A percentile compares a stretch with the other conserved stretches of the same genome.
These are phyloP conservation scores for Chrysotoxum bicinctum DNA, from an alignment of 2,888 invertebrate genomes.

Conservation along the genomic window DNA sequence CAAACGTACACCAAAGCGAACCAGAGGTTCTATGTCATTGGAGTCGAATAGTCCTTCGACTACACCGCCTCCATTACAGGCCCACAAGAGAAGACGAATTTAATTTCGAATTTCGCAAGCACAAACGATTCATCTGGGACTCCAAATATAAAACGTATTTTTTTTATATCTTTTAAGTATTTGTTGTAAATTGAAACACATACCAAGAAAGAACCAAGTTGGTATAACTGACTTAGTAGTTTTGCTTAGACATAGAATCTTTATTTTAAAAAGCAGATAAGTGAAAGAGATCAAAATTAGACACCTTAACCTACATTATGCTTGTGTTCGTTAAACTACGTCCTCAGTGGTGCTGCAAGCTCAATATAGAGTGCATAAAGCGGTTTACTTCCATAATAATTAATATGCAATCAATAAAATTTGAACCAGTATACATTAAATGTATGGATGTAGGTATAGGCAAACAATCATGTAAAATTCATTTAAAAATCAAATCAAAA, in stretches of 20 bases:
- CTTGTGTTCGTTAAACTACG: background rate
- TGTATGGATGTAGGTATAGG: conserved; percentile 5
- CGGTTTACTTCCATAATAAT: background rate
- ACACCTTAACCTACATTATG: background rate
- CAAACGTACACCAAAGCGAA: conserved; percentile 80
- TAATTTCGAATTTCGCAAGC: conserved; percentile 70
- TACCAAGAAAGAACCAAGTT: conserved; percentile 48
- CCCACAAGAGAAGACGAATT: conserved; percentile 80
- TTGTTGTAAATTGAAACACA: conserved; percentile 25
- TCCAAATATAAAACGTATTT: conserved; percentile 5
- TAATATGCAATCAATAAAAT: background rate
- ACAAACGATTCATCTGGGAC: conserved; percentile 16
- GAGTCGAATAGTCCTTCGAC: conserved; percentile 81
- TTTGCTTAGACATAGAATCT: conserved; percentile 27
- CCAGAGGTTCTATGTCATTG: conserved; percentile 81
- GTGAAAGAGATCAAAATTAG: conserved; percentile 37
- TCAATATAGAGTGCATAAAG: background rate
- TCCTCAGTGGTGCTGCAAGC: background rate
- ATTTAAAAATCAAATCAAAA: background rate
- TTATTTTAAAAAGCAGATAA: conserved; percentile 40
- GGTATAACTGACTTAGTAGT: conserved; percentile 54
- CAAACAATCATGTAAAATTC: background rate
- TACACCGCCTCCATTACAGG: conserved; percentile 80
- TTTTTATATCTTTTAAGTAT: conserved; percentile 18
- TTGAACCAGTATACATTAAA: conserved; percentile 8